Evolutionary conservation across 2,797 vertebrate species (phyloP).

Genomic region (Nyctibius grandis): DNA sequence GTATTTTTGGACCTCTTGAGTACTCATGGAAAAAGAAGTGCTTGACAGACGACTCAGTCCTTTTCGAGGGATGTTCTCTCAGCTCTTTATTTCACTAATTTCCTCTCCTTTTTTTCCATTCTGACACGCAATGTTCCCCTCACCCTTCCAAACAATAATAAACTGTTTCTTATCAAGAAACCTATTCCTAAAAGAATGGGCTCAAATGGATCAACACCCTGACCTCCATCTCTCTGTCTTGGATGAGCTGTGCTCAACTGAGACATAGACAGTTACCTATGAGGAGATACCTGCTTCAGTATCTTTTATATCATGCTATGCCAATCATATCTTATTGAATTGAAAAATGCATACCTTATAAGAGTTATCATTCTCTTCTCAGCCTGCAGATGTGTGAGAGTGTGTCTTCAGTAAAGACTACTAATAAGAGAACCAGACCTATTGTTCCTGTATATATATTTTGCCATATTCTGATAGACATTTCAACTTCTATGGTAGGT

Average conservation of each 20-base stretch:
- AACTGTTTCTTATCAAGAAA: neutral
- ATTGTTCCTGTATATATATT: neutral
- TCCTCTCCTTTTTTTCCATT: neutral
- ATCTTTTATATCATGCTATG: neutral
- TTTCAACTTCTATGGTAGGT: neutral
- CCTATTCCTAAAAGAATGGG: neutral
- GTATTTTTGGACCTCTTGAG: neutral
- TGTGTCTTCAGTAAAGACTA: neutral
- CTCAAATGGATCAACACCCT: neutral
- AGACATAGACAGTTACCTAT: neutral
- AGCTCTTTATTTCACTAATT: neutral
- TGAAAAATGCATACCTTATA: neutral
- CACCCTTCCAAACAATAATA: neutral
- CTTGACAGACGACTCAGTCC: neutral
- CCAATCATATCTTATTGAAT: slow-evolving; percentile 1
- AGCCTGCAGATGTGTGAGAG: neutral
- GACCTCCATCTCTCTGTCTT: neutral
- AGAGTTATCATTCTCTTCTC: neutral
- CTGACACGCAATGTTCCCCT: neutral
- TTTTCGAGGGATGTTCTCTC: neutral
- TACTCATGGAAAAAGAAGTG: neutral
- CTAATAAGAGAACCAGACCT: neutral
- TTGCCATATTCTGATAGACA: neutral
- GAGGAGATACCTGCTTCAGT: neutral
- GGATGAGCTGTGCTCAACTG: neutral